Base-by-base conservation (phyloP, 1,140 invertebrate species). In the Drosophila subobscura region DNA sequence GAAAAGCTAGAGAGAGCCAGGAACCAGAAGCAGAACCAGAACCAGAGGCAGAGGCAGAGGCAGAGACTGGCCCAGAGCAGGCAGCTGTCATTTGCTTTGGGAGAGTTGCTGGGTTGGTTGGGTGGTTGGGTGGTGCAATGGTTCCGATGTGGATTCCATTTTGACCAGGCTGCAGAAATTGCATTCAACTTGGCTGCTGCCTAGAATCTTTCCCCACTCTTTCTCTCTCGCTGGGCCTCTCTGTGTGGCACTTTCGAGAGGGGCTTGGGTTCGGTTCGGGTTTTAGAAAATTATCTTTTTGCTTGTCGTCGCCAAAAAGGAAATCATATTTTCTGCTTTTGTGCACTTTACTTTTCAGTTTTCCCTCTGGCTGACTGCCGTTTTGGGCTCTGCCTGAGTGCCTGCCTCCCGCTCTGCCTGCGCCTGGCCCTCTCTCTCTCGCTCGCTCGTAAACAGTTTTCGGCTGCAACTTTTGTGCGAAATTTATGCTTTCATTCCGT, bases 301-400 rank as follows among this genome's bases (percentile, higher is more conserved):
- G 79, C 74, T 88, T 74, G 77, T 90, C 88, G 79, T 90, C 80
- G 84, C 89, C 89, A 86, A 90, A 90, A 89, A 90, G 89, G 89
- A 90, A 90, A 90, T 90, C 89, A 90, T 90, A 90, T 90, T 90
- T 90, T 90, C 89, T 90, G 88, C 88, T 90, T 90, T 89, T 90
- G 83, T 90, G 89, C 88, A 89, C 79, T 90, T 85, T 90, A 90
- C 79, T 90, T 90, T 90, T 90, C 72, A 90, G 76, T 83, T 90
- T 90, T 84, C 79, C 10, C 33, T 12, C 33, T 37, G 33, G 61
- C 44, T 79, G 72, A 51, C 53, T 55, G 53, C 60, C 42, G 58
- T 54, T 37, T 12, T 37, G 33, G 33, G 33, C 33, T 37, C 33
- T 37, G 33, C 33, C 33, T 37, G 33, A 37, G 33, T 61, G 58